Percentiles rank a stretch among this genome's conserved stretches.
Evolutionary conservation across 2,113 vertebrate genomes (phyloP).

Genomic region (Xenotilapia flavipinnis): DNA sequence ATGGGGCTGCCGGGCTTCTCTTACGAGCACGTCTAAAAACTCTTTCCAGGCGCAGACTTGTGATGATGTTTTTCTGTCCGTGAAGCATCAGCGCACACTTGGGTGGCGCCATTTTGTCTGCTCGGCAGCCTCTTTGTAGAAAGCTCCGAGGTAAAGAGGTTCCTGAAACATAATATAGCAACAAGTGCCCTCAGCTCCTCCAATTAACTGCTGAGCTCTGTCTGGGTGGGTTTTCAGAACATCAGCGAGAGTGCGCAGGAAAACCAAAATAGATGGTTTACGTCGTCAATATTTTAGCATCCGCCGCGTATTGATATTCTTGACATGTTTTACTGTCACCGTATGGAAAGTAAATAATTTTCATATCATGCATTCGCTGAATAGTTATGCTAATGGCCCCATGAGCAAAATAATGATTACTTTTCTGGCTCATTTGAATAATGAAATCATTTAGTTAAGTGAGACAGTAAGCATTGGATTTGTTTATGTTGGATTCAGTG

Average conservation of each 20-base stretch:
- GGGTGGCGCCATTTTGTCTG: constrained; percentile 15
- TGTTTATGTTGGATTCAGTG: constrained; percentile 35
- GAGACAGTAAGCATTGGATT: constrained; percentile 24
- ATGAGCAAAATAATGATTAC: constrained; percentile 38
- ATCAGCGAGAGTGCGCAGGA: not conserved
- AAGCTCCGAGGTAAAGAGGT: not conserved
- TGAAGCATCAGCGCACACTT: not conserved
- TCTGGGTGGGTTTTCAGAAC: not conserved
- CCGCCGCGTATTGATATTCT: not conserved
- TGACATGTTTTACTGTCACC: not conserved
- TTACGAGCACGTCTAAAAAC: not conserved
- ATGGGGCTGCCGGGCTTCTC: constrained; percentile 2
- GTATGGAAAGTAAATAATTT: constrained; percentile 44
- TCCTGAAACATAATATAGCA: constrained; percentile 13
- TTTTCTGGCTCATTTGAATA: constrained; percentile 52
- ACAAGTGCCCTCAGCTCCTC: constrained; percentile 5
- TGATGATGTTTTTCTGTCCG: not conserved
- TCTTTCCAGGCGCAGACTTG: not conserved
- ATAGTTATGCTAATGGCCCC: constrained; percentile 38
- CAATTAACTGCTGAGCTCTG: not conserved
- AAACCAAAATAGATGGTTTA: not conserved
- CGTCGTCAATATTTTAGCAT: not conserved
- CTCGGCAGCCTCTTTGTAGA: not conserved
- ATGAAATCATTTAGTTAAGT: constrained; percentile 41
- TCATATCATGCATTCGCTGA: constrained; percentile 1